phyloP scores from a whole-genome alignment of 2,888 invertebrate species.

The Calameuta idolon region DNA sequence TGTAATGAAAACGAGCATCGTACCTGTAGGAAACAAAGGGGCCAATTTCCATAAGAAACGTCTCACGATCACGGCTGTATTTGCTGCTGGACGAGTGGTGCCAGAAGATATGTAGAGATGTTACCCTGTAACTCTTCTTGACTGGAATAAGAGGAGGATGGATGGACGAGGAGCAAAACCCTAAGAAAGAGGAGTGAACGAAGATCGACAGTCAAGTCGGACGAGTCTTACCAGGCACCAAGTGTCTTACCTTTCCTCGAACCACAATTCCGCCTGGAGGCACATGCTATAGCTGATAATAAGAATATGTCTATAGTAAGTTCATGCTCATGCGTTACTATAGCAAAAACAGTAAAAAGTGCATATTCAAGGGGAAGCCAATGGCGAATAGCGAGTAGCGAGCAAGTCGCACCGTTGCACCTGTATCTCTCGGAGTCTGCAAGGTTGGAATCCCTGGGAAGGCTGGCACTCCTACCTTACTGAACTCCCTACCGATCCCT shows the following conservation, averaged over 20 bases:
- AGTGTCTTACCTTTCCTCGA: constrained; percentile 35
- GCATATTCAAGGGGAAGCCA: constrained; percentile 26
- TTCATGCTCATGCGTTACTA: constrained; percentile 18
- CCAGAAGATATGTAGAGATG: too few species aligned
- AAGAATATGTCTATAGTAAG: constrained; percentile 22
- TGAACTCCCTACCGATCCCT: constrained; percentile 35
- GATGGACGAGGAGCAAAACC: constrained; percentile 22
- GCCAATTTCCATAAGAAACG: too few species aligned
- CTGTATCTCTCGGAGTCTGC: constrained; percentile 40
- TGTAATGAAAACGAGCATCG: too few species aligned
- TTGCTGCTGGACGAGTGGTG: too few species aligned
- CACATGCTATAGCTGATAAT: background rate
- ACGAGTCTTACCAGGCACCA: background rate
- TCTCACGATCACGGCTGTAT: too few species aligned
- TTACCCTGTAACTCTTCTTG: background rate
- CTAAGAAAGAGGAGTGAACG: constrained; percentile 6
- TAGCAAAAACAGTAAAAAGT: constrained; percentile 41
- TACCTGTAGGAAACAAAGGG: too few species aligned
- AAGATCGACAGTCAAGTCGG: background rate
- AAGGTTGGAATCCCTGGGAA: background rate
- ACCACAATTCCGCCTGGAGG: constrained; percentile 35
- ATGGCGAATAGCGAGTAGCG: constrained; percentile 28
- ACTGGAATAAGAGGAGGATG: constrained; percentile 8
- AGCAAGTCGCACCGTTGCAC: constrained; percentile 46
- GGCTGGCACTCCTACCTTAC: constrained; percentile 50